Evolutionary conservation across 2,888 invertebrate species (phyloP), one percentile per base, ranked within the genome.

Genomic region (Drosophila dives): DNA sequence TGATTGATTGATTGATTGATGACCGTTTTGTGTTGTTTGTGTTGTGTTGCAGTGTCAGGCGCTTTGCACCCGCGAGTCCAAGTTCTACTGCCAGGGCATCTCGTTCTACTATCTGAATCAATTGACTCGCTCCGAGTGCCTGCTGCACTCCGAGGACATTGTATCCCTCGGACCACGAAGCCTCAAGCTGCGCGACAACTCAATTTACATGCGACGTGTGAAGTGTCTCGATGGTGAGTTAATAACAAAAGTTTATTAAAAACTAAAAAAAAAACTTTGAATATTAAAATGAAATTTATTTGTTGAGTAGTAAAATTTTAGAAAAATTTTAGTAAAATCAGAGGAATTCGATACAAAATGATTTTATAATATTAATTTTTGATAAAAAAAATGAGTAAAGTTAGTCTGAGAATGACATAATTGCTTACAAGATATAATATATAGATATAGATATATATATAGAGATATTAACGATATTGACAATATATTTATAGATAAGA

Each of bases 141-240:
- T 95, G 74, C 93, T 98, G 54, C 97, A 97, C 93, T 96, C 97
- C 70, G 97, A 97, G 92, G 97, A 97, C 91, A 95, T 96, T 61
- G 95, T 96, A 81, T 95, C 96, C n/a, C 94, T 96, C 55, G 97
- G 97, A 65, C 96, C 97, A 1, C 95, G 95, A 93, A 94, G 96
- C 56, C 92, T 97, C 68, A 92, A 94, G 36, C 91, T 94, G 42
- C 93, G 94, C 34, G 91, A 94, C 0, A 94, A 94, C 36, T 95
- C 95, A 11, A 94, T 95, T 45, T 98, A 97, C 92, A 96, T 96
- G 90, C 95, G 98, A 82, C 95, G 96, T 80, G 97, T 97, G 54
- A 95, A 96, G 72, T 98, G 98, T 91, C 94, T 98, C 38, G 97
- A 98, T 92, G 95, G 98, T 98, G 93, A 94, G 95, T 93, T 33